Base-by-base conservation (phyloP, 2,797 vertebrate genomes). In the Poecilia velifera region DNA sequence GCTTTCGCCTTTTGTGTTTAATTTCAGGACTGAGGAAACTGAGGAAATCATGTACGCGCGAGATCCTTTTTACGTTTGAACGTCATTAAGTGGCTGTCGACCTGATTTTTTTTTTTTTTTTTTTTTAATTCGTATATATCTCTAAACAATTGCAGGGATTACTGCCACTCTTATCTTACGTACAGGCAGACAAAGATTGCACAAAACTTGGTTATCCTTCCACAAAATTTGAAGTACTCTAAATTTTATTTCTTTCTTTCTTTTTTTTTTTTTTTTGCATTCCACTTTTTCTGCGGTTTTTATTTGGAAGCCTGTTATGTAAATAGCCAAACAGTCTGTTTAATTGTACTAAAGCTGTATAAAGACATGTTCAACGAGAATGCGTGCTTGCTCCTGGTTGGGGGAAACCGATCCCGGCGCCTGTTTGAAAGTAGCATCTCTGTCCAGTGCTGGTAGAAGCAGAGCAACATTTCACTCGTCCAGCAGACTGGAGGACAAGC, bases 81-180 rank as follows among this genome's bases (percentile, higher is more conserved):
- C 88, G 89, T 86, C 82, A 86, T 87, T 75, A 88, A 90, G 86
- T 91, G 93, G 93, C 92, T 94, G 91, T 94, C 90, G 93, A 91
- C 88, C 91, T 93, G 93, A 91, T 95, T 95, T 96, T 95, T 96
- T 14, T 39, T 5, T 96, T 14, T 39, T 5, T 39, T 57, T 3
- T 49, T 49, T 16, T 49, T 47, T 1, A 16, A 93, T 94, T 94
- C 84, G 89, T 93, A 90, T 93, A 92, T 93, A 93, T 94, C 93
- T 94, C 93, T 92, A 96, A 96, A 91, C 89, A 89, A 97, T 97
- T 95, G 97, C 97, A 98, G 97, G 97, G 97, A 97, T 96, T 96
- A 94, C 97, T 97, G 97, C 97, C 97, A 94, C 95, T 95, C 95
- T 95, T 94, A 91, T 93, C 89, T 94, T 94, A 95, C 93, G 92